phyloP scores from a whole-genome alignment of 2,113 vertebrate species.

The Prionailurus viverrinus region DNA sequence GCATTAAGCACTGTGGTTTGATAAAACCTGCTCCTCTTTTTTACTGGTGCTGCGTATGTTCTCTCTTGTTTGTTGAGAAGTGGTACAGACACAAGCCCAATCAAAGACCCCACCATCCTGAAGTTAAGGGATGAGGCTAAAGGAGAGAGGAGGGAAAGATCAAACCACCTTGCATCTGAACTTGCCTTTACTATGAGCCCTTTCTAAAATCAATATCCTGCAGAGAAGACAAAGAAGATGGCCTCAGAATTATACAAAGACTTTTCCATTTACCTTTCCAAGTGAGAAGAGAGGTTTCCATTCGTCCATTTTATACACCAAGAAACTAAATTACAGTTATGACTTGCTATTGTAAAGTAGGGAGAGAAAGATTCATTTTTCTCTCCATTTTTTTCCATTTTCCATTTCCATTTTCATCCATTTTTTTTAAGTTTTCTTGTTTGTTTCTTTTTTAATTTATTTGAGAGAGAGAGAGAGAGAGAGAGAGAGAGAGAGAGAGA shows the following conservation, averaged over 20 bases:
- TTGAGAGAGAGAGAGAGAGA: background rate
- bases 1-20: background rate
- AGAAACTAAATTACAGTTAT: background rate
- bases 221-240: background rate
- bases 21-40: background rate
- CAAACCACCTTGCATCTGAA: background rate
- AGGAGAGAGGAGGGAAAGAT: background rate
- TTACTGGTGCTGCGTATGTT: background rate
- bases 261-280: background rate
- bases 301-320: background rate
- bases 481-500: background rate
- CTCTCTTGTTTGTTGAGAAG: background rate
- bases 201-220: conserved; percentile 15
- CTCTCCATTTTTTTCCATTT: no score
- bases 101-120: background rate
- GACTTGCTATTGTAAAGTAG: background rate
- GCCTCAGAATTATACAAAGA: background rate
- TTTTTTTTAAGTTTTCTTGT: background rate
- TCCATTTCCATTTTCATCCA: background rate
- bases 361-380: background rate
- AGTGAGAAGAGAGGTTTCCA: background rate
- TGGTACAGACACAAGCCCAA: background rate
- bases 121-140: background rate
- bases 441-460: no score
- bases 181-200: background rate